A percentile compares a stretch with the other conserved stretches of the same genome.
Conservation (phyloP, 2,888 invertebrate species). For the Vesta saturnalis region DNA sequence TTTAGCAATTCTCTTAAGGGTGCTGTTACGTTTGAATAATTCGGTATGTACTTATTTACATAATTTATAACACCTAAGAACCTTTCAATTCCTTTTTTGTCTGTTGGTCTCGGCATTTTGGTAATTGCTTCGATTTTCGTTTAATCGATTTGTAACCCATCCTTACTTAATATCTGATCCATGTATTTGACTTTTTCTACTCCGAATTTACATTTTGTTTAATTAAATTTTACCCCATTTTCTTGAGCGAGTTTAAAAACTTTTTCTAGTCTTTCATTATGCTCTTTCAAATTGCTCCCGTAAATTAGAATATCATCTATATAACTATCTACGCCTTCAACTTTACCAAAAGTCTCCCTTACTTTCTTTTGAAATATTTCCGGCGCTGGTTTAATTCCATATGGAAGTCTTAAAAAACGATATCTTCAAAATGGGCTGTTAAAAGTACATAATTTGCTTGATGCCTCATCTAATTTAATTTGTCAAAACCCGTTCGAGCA, state of each 20-base stretch:
- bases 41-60: too few relatives aligned
- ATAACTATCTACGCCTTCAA: too few relatives aligned
- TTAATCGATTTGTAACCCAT: neutral
- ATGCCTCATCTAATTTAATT: neutral
- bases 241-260: neutral
- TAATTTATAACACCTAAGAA: too few relatives aligned
- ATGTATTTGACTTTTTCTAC: too few relatives aligned
- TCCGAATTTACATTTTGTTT: neutral
- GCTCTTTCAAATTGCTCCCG: neutral
- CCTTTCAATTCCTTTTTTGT: too few relatives aligned
- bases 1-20: too few relatives aligned
- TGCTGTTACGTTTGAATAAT: too few relatives aligned
- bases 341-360: too few relatives aligned
- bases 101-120: too few relatives aligned
- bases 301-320: neutral
- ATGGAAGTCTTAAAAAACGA: neutral
- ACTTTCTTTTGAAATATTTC: too few relatives aligned
- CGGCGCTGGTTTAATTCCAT: neutral
- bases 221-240: neutral
- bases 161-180: neutral
- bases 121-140: too few relatives aligned
- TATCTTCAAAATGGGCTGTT: neutral
- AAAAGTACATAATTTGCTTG: too few relatives aligned
- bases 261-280: neutral
- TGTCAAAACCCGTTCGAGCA: neutral